phyloP scores from a whole-genome alignment of 2,113 vertebrate genomes.

The Ptilonorhynchus violaceus region DNA sequence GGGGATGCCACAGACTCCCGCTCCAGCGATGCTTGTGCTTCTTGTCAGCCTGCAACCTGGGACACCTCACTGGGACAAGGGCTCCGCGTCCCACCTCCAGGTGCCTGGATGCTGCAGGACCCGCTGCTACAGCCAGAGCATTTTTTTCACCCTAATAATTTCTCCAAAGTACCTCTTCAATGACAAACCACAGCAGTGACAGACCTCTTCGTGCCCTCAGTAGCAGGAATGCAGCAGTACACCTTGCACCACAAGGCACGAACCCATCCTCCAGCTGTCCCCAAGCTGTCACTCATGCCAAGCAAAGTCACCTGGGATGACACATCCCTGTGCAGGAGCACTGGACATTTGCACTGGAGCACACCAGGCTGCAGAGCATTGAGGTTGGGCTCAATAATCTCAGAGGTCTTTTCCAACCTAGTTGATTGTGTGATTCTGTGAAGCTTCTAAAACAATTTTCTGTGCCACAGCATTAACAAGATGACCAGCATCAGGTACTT shows the following conservation, averaged over 20 bases:
- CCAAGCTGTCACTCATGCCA: not conserved
- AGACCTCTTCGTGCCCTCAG: not conserved
- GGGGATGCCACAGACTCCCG: rapidly evolving
- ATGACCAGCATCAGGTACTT: rapidly evolving
- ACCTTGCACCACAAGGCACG: not conserved
- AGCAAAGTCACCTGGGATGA: not conserved
- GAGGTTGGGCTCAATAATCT: not conserved
- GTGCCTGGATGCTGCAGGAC: not conserved
- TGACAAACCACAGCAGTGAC: not conserved
- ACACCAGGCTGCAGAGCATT: not conserved
- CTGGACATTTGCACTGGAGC: rapidly evolving
- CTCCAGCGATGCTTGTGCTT: not conserved
- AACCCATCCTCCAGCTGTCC: rapidly evolving
- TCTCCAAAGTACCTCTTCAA: not conserved
- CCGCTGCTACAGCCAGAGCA: rapidly evolving
- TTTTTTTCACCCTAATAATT: rapidly evolving
- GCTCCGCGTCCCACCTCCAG: not conserved
- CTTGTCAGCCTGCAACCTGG: not conserved
- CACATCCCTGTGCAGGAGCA: not conserved
- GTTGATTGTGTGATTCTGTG: not conserved
- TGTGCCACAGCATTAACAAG: no score
- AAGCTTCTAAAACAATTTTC: not conserved
- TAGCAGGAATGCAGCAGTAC: not conserved
- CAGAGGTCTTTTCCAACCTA: not conserved
- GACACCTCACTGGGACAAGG: rapidly evolving